Evolutionary conservation across 1,140 invertebrate species (phyloP).

Genomic region (Drosophila kohkoa): DNA sequence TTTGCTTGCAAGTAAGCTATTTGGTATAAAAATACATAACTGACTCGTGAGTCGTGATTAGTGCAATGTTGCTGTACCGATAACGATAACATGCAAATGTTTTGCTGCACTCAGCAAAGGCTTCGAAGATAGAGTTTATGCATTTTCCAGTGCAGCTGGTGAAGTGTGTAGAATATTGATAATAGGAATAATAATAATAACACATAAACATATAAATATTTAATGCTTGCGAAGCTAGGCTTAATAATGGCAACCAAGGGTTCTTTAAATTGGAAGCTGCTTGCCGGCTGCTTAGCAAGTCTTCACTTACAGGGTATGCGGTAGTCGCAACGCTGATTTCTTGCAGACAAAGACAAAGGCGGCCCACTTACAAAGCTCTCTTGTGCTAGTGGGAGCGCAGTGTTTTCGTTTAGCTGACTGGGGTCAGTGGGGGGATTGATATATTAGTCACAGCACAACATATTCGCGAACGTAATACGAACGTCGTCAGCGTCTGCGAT

Average conservation of each 20-base stretch:
- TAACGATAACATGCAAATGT: constrained; percentile 24
- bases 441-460: constrained; percentile 62
- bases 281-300: neutral
- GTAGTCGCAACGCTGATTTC: constrained; percentile 2
- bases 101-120: neutral
- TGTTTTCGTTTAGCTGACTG: constrained; percentile 48
- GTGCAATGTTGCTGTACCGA: constrained; percentile 19
- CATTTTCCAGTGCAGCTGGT: neutral
- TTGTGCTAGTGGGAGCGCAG: neutral
- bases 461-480: constrained; percentile 41
- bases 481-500: neutral
- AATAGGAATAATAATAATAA: neutral
- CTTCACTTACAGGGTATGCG: constrained; percentile 19
- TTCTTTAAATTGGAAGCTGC: neutral
- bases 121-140: neutral
- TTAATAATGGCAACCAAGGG: neutral
- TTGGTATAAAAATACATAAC: too few species aligned
- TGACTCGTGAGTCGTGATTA: neutral
- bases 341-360: constrained; percentile 14
- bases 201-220: neutral
- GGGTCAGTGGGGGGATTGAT: constrained; percentile 34
- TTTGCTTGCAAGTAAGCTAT: too few species aligned
- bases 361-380: constrained; percentile 40
- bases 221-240: neutral
- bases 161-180: neutral